Conservation (phyloP, 2,113 vertebrate genomes). For the Hyperopisus bebe region DNA sequence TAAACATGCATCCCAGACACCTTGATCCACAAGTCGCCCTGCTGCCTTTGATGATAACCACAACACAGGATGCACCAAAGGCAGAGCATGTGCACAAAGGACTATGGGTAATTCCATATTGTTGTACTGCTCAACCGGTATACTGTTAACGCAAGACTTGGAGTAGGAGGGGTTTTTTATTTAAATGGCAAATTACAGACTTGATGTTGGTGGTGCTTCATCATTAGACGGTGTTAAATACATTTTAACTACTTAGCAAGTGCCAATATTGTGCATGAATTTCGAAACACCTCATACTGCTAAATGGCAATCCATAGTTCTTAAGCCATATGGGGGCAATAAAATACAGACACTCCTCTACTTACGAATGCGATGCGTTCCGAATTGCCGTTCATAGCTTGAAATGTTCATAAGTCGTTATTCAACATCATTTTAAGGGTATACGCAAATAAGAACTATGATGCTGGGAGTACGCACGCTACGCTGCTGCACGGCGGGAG, state of each 20-base stretch:
- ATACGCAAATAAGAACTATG: no score
- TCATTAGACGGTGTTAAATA: background rate
- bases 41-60: constrained; percentile 31
- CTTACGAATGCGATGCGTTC: no score
- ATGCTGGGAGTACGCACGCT: no score
- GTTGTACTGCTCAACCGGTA: background rate
- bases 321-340: background rate
- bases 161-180: no score
- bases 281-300: background rate
- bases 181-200: constrained; percentile 4
- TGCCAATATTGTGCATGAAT: background rate
- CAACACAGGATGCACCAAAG: constrained; percentile 33
- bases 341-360: background rate
- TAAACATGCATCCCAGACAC: background rate
- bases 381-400: no score
- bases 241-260: background rate
- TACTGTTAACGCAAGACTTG: constrained; percentile 7
- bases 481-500: accelerated
- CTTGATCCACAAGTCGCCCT: constrained; percentile 22
- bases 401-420: no score
- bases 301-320: background rate
- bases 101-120: constrained; percentile 29
- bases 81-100: constrained; percentile 7
- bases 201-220: background rate
- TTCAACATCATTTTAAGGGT: no score